Conservation (phyloP, 2,797 vertebrate genomes). For the Ataeniobius toweri region DNA sequence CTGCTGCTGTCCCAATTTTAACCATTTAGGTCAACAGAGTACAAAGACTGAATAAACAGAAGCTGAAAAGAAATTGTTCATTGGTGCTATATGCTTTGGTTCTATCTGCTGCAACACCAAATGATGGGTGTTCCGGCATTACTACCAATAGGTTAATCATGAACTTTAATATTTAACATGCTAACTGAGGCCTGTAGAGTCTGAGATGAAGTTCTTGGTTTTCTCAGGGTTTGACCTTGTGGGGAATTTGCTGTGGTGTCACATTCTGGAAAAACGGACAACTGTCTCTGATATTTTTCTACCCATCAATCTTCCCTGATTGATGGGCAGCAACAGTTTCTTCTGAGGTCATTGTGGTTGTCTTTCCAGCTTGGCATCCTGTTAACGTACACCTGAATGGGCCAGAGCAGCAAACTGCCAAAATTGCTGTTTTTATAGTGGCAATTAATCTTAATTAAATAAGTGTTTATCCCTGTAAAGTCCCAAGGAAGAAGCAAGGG, state of each 20-base stretch:
- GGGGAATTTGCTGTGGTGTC: not conserved
- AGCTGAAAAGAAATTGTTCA: no score
- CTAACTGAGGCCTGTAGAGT: no score
- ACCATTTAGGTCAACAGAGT: not conserved
- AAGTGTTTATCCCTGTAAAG: not conserved
- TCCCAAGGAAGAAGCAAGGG: not conserved
- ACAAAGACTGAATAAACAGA: no score
- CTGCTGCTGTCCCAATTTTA: not conserved
- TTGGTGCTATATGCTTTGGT: no score
- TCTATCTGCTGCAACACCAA: no score
- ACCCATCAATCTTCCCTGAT: not conserved
- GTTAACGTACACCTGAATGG: not conserved
- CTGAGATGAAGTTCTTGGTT: not conserved
- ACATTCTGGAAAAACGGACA: no score
- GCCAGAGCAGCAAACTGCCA: not conserved
- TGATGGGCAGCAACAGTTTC: not conserved
- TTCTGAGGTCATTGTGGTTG: not conserved
- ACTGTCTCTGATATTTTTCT: not conserved
- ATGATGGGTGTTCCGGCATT: no score
- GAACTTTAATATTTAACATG: no score
- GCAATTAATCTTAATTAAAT: no score
- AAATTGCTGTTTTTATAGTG: no score
- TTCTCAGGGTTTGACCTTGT: no score
- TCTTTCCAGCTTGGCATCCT: not conserved
- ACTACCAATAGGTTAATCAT: no score